Evolutionary conservation across 2,888 invertebrate genomes (phyloP), one percentile per base, ranked within the genome.

Genomic region (Escarpia spicata): DNA sequence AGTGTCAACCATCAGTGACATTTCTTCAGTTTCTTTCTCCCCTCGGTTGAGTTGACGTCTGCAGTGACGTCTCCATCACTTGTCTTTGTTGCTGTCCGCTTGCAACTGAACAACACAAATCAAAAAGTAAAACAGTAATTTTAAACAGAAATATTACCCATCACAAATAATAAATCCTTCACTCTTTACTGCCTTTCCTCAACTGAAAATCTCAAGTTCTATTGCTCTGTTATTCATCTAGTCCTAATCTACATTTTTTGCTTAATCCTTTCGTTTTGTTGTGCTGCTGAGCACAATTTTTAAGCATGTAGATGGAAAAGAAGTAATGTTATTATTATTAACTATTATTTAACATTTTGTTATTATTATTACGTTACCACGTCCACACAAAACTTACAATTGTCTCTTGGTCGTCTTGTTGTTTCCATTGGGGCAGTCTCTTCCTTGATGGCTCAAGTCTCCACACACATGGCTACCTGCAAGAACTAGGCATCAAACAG

Each of bases 401-500:
- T 15, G 75, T 75, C 75, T 26, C 75, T 26, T 75, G 26, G 75
- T 43, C 6, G 44, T 91, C n/a, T 44, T 19, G 4, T 45, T 6
- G 12, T 91, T 44, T 91, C 45, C 8, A 15, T 52, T 52, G 44
- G 91, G 91, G 31, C 91, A 91, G 15, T 91, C 91, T 45, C 91
- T 91, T 91, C 91, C 26, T 58, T 91, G 52, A 10, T 91, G 91
- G 58, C 31, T 45, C 45, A 44, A 37, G 37, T 43, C 43, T n/a
- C 58, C 37, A 45, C 91, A 45, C 45, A 45, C 45, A 45, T 1
- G 45, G 45, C 45, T 9, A 45, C 45, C 45, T 45, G 37, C 37
- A 37, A 37, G 37, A 37, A 37, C 37, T n/a, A 37, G 37, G 37
- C 37, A 45, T 45, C 45, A 45, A 10, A 45, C 45, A 45, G 45